Evolutionary conservation across 1,140 invertebrate genomes (phyloP), one percentile per base, ranked within the genome.

Genomic region (Triops cancriformis): DNA sequence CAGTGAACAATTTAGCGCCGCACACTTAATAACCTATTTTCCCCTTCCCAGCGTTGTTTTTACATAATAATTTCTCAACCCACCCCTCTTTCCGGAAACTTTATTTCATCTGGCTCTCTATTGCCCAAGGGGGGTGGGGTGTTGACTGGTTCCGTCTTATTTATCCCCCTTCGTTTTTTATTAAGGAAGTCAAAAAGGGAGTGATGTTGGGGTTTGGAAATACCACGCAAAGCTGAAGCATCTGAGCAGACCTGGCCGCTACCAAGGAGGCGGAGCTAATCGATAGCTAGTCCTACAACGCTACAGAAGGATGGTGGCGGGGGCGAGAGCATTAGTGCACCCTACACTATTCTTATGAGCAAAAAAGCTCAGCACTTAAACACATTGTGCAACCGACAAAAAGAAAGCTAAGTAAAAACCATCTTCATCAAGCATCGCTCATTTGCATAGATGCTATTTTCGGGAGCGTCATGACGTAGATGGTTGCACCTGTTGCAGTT

Each of bases 191-290:
- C 9, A 64, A 23, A 64, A 18, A 64, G 51, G 18, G 18, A 37
- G 31, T 37, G 51, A 64, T 12, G 51, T 64, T 64, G 14, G 31
- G 31, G 51, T 64, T n/a, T 64, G 18, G 23, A 23, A 23, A 64
- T 64, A 23, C 18, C 51, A 64, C 23, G 51, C 51, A 64, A 64
- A 64, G 51, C 51, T n/a, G 51, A 64, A 64, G 51, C 51, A 7
- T 64, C 23, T 9, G 5, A 14, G 51, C 51, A 23, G 18, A 14
- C 51, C 23, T 7, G 31, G 7, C 10, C 10, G 51, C 51, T 64
- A 64, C 51, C 14, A 64, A n/a, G 51, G 51, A 64, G 51, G 51
- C 51, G 51, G 51, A 23, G 51, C 51, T 64, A 64, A 64, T 64
- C 51, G 51, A 64, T 64, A 64, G 51, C 51, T 64, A 64, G 51